Conservation (phyloP, 1,140 invertebrate species). For the Caenorhabditis inopinata region DNA sequence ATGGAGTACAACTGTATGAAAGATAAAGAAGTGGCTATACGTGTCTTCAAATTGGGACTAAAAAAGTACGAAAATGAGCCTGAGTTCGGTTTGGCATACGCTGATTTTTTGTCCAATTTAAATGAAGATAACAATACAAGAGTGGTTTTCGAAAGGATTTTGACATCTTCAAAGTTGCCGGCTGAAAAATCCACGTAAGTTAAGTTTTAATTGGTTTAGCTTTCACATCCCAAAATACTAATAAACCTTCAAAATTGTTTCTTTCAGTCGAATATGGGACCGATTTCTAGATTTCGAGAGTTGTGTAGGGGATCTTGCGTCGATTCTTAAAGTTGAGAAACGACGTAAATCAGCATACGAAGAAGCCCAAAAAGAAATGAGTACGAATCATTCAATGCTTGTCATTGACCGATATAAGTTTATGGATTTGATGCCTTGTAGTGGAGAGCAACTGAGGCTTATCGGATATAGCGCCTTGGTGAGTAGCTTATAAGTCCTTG, state of each 20-base stretch:
- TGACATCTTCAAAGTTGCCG: slow-evolving; percentile 86
- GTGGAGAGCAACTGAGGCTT: slow-evolving; percentile 58
- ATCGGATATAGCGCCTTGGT: slow-evolving; percentile 60
- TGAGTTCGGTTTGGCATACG: slow-evolving; percentile 90
- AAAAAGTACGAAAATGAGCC: slow-evolving; percentile 92
- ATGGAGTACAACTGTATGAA: slow-evolving; percentile 99
- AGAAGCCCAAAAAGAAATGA: background rate
- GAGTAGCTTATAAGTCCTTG: background rate
- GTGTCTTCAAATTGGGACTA: slow-evolving; percentile 94
- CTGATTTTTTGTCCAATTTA: slow-evolving; percentile 94
- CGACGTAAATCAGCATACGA: slow-evolving; percentile 72
- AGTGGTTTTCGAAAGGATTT: slow-evolving; percentile 91
- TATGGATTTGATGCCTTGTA: slow-evolving; percentile 62
- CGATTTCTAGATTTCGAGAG: slow-evolving; percentile 96
- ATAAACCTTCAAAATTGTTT: background rate
- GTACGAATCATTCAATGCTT: slow-evolving; percentile 50
- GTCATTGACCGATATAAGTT: slow-evolving; percentile 64
- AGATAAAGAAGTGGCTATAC: slow-evolving; percentile 95
- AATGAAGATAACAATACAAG: slow-evolving; percentile 99
- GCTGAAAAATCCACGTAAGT: slow-evolving; percentile 82
- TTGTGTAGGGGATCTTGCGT: slow-evolving; percentile 94
- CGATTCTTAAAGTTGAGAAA: slow-evolving; percentile 95
- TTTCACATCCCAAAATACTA: too few species aligned
- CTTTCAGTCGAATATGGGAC: slow-evolving; percentile 91
- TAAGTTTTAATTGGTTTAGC: slow-evolving; percentile 15